Evolutionary conservation across 2,888 invertebrate genomes (phyloP).

Genomic region (Eristalis intricaria): DNA sequence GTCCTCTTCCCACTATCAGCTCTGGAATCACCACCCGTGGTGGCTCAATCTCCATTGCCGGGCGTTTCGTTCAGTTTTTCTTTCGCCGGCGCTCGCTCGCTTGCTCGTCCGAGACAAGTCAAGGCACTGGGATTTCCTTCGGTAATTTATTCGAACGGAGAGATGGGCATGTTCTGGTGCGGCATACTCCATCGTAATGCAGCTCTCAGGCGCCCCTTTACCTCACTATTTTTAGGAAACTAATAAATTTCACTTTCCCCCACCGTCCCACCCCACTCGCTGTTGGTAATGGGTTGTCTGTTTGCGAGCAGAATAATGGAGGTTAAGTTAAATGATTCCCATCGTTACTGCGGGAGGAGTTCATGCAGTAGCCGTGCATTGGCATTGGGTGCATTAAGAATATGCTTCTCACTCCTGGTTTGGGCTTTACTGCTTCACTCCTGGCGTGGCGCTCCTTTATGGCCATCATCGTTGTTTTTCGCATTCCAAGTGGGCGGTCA

Average conservation of each 20-base stretch:
- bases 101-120: slow-evolving; percentile 26
- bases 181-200: neutral
- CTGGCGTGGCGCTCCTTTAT: neutral
- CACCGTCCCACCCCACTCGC: neutral
- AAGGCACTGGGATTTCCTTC: slow-evolving; percentile 42
- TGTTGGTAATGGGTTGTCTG: slow-evolving; percentile 61
- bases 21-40: slow-evolving; percentile 21
- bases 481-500: neutral
- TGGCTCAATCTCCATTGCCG: slow-evolving; percentile 3
- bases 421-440: neutral
- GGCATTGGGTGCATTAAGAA: slow-evolving; percentile 19
- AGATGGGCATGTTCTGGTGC: slow-evolving; percentile 29
- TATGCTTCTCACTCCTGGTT: slow-evolving; percentile 2
- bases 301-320: slow-evolving; percentile 61
- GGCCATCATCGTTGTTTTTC: neutral
- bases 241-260: slow-evolving; percentile 66
- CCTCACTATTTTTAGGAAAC: slow-evolving; percentile 56
- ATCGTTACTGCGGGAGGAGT: slow-evolving; percentile 45
- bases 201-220: slow-evolving; percentile 22
- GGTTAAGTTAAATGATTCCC: slow-evolving; percentile 63
- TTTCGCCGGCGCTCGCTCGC: neutral
- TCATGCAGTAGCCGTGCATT: slow-evolving; percentile 8
- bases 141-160: slow-evolving; percentile 59
- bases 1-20: slow-evolving; percentile 53
- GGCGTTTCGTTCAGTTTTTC: neutral